Evolutionary conservation across 2,888 invertebrate species (phyloP).

Genomic region (Meghimatium bilineatum): DNA sequence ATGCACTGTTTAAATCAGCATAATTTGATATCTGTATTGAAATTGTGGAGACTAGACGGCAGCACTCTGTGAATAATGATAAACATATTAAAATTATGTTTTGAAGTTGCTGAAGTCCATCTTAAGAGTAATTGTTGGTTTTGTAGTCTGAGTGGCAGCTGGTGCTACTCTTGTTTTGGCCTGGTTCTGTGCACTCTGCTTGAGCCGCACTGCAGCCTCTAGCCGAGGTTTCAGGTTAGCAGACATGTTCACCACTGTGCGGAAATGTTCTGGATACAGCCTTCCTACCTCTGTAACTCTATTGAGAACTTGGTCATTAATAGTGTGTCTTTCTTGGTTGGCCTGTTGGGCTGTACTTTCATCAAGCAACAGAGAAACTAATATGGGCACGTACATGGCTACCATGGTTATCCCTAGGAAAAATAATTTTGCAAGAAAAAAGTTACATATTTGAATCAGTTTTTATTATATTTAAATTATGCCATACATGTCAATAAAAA

Average conservation of each 20-base stretch:
- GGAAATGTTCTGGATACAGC: conserved; percentile 95
- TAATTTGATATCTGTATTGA: neutral
- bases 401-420: conserved; percentile 90
- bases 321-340: conserved; percentile 60
- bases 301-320: conserved; percentile 93
- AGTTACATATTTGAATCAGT: neutral
- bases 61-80: neutral
- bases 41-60: neutral
- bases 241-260: conserved; percentile 90
- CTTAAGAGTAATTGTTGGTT: conserved; percentile 58
- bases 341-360: conserved; percentile 73
- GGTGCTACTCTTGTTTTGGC: conserved; percentile 77
- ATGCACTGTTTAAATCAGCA: neutral
- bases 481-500: no score
- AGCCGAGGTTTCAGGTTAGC: conserved; percentile 87
- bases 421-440: neutral
- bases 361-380: conserved; percentile 90
- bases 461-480: neutral
- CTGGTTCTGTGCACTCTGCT: conserved; percentile 73
- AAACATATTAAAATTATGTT: conserved; percentile 32
- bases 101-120: conserved; percentile 57
- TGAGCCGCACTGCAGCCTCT: conserved; percentile 89
- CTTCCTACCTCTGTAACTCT: conserved; percentile 94
- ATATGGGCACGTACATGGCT: conserved; percentile 90
- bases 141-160: conserved; percentile 74